phyloP scores from a whole-genome alignment of 2,113 vertebrate genomes.

The Canis aureus region DNA sequence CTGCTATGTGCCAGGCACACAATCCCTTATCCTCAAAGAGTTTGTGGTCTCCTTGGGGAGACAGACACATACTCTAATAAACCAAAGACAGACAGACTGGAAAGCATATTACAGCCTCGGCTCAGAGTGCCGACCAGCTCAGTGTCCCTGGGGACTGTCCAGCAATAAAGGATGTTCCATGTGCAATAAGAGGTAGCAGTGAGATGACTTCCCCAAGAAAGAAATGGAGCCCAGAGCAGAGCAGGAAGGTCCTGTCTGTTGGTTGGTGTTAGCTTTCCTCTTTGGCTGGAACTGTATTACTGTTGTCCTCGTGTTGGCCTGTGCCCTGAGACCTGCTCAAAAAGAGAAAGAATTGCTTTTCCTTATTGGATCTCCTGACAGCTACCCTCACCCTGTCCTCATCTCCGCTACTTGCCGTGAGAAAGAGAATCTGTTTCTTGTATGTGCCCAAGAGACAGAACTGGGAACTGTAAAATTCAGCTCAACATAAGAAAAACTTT shows the following conservation, averaged over 20 bases:
- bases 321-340: not conserved
- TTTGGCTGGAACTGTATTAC: not conserved
- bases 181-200: not conserved
- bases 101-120: not conserved
- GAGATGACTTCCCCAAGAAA: slow-evolving; percentile 14
- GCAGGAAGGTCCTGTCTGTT: not conserved
- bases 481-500: slow-evolving; percentile 11
- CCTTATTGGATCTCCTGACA: not conserved
- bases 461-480: not conserved
- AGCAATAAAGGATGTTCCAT: not conserved
- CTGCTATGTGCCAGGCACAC: not conserved
- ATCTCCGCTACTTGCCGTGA: not conserved
- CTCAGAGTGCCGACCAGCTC: not conserved
- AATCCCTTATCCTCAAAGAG: slow-evolving; percentile 14
- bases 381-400: not conserved
- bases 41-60: not conserved
- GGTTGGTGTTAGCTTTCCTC: not conserved
- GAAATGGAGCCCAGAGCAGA: not conserved
- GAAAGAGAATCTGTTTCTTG: slow-evolving; percentile 42
- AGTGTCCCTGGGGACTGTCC: not conserved
- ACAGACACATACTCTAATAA: slow-evolving; percentile 1
- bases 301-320: not conserved
- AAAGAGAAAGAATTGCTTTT: not conserved
- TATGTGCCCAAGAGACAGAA: not conserved
- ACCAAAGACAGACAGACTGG: not conserved